Base-by-base conservation (phyloP, 2,888 invertebrate genomes). In the Antheraea assamensis region DNA sequence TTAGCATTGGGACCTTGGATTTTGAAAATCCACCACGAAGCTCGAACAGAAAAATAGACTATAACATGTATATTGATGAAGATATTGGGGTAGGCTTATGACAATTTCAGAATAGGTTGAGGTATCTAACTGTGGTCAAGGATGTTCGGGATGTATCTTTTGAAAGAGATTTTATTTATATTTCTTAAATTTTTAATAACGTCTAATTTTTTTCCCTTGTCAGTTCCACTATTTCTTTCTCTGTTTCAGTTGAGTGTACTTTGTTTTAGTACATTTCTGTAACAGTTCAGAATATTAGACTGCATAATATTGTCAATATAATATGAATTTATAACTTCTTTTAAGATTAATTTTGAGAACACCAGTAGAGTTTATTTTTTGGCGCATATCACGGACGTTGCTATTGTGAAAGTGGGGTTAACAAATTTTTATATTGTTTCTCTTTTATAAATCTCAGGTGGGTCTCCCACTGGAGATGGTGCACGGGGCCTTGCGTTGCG, bases 381-480 rank as follows among this genome's bases (percentile, higher is more conserved):
- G 21, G 19, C 15, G 17, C 49, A 49, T 55, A 55, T n/a, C 8
- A 55, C 17, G 17, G 8, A n/a, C n/a, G 55, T n/a, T n/a, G n/a
- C 10, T 24, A 0, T 24, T 24, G 2, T 58, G 7, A 5, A 24
- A 58, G 58, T n/a, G n/a, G n/a, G n/a, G n/a, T n/a, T n/a, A n/a
- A n/a, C n/a, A n/a, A n/a, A 8, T 35, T 35, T 35, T 35, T n/a
- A 58, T 52, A 52, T 52, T 52, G 52, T 52, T 19, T 19, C 3
- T n/a, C 2, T 21, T 52, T 21, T 52, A 5, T 52, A 52, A 52
- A 52, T 52, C 42, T 0, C 85, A 94, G 94, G 94, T 99, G 82
- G 99, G 99, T 68, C 95, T 99, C 79, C 98, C 99, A 8, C 94
- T 99, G 85, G 99, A 99, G 93, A 98, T 99, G 98, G 98, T 99